Evolutionary conservation across 2,888 invertebrate species (phyloP).

Genomic region (Anoncus sp.): DNA sequence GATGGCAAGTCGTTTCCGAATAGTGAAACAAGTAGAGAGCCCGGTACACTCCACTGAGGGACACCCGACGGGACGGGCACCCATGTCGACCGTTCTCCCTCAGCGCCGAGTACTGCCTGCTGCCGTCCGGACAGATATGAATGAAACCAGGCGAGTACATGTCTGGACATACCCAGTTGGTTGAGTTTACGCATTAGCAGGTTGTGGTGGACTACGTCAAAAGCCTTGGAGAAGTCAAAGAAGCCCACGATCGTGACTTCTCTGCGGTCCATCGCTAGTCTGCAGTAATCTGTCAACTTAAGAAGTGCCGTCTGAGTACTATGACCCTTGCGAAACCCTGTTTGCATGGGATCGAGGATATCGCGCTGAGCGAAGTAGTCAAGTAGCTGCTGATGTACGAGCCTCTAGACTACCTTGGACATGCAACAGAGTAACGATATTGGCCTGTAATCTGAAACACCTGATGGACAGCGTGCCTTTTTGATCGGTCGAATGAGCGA

Average conservation of each 20-base stretch:
- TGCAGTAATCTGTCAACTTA: conserved; percentile 7
- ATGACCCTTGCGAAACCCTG: conserved; percentile 20
- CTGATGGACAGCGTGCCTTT: no score
- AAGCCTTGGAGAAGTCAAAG: conserved; percentile 34
- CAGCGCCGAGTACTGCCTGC: no score
- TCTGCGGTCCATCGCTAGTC: no score
- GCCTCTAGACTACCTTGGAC: conserved; percentile 21
- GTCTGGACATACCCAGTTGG: no score
- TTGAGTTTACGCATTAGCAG: no score
- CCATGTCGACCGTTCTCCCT: no score
- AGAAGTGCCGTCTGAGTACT: conserved; percentile 30
- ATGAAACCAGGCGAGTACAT: no score
- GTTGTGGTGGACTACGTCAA: conserved; percentile 24
- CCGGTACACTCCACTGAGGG: conserved; percentile 37
- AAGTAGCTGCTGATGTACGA: not conserved
- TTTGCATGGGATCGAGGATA: not conserved
- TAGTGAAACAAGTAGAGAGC: conserved; percentile 7
- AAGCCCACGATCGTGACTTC: not conserved
- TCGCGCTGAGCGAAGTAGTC: no score
- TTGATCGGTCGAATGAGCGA: no score
- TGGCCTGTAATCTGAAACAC: no score
- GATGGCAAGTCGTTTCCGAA: conserved; percentile 3
- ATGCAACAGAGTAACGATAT: conserved; percentile 5
- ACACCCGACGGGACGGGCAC: no score
- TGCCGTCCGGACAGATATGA: no score